A percentile compares a stretch with the other conserved stretches of the same genome.
phyloP scores from a whole-genome alignment of 2,888 invertebrate species.

The Thelaira solivaga region DNA sequence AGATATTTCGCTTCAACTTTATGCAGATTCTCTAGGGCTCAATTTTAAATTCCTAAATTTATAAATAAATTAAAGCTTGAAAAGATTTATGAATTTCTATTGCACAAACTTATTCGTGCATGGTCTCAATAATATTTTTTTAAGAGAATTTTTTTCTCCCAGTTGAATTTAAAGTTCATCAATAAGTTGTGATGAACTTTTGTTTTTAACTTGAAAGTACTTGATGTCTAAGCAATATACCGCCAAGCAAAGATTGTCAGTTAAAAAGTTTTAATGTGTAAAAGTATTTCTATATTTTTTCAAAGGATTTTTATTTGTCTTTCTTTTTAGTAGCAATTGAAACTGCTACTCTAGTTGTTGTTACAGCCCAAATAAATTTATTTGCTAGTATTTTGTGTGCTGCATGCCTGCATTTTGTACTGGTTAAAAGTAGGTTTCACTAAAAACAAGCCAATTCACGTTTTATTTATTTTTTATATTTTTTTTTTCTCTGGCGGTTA shows the following conservation, averaged over 20 bases:
- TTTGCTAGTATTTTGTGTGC: too few relatives aligned
- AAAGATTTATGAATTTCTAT: too few relatives aligned
- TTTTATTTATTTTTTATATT: constrained; percentile 19
- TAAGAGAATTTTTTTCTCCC: too few relatives aligned
- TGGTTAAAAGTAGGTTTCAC: neutral
- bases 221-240: constrained; percentile 21
- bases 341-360: neutral
- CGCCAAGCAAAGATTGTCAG: neutral
- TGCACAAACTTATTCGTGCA: too few relatives aligned
- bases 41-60: too few relatives aligned
- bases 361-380: neutral
- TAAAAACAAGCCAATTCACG: constrained; percentile 17
- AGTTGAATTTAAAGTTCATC: constrained; percentile 29
- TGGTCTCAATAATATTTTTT: too few relatives aligned
- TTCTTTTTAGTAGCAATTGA: neutral
- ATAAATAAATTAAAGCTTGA: too few relatives aligned
- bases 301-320: neutral
- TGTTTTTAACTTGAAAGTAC: constrained; percentile 31
- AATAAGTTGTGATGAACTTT: constrained; percentile 35
- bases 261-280: constrained; percentile 14
- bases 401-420: constrained; percentile 2
- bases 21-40: too few relatives aligned
- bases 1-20: too few relatives aligned
- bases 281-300: neutral
- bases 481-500: neutral